Base-by-base conservation (phyloP, 2,113 vertebrate genomes). In the Melanocharis versteri region DNA sequence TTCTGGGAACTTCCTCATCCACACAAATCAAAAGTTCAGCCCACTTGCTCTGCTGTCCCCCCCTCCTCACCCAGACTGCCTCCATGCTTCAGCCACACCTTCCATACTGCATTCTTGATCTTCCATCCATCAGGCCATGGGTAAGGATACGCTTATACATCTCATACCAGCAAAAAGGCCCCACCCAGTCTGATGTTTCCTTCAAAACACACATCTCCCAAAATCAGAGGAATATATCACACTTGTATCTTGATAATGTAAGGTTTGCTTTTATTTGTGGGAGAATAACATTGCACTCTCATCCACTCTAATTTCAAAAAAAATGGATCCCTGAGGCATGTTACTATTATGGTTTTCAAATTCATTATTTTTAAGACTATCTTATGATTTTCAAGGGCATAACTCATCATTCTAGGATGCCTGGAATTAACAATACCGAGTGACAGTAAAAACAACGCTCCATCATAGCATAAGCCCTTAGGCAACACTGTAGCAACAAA, bases 401-500 rank as follows among this genome's bases (percentile, higher is more conserved):
- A 83, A 91, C 82, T 96, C 87, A 88, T 65, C 57, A 62, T 80
- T 80, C 50, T 66, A 58, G 50, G 70, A 77, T 83, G 75, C 15
- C 47, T 87, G 73, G 75, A 69, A 77, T 80, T 91, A 87, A 83
- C 84, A 94, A 73, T 85, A 69, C 13, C 2, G 4, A 93, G 28
- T 82, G 65, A 82, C 87, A 90, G 58, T 69, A 69, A 77, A 94
- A 96, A 58, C 45, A 76, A 94, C 57, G 45, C 50, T 88, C 78
- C 75, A 77, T 91, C 75, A 77, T 45, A 90, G 45, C 45, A 56
- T 11, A 91, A 89, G 39, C 80, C 84, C 76, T 87, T 64, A 85
- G 82, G 90, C 93, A 93, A 54, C 44, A 77, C 42, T 58, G 30
- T 58, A 85, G 73, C 79, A 90, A 77, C 85, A 93, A 93, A 94